Evolutionary conservation across 2,113 vertebrate species (phyloP), one percentile per base, ranked within the genome.

Genomic region (Tupaia chinensis): DNA sequence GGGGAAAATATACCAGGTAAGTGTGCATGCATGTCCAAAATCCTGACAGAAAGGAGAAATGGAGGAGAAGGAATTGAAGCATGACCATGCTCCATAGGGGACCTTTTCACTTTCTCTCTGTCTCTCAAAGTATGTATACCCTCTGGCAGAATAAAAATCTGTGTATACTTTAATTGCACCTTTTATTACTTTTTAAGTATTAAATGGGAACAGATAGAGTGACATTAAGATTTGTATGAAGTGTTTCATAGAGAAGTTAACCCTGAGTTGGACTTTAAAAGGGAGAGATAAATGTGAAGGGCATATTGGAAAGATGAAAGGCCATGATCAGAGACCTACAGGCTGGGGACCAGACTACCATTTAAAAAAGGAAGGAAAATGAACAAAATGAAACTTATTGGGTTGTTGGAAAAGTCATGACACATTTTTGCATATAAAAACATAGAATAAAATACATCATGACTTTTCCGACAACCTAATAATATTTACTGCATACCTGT

Each of bases 341-440:
- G 7, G 60, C 11, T 56, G 10, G 6, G 2, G 14, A 25, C 20
- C 3, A 81, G 92, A 87, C 29, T 4, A 65, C 63, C 32, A 56
- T 68, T 94, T 92, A 12, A 34, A 90, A 94, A 96, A 89, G 7
- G 16, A 95, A 60, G 12, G 63, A 68, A 93, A 81, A 6, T 70
- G 15, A 68, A 76, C 44, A 44, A 44, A 44, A 44, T 44, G 44
- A 44, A 44, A 44, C 44, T 44, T 44, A 44, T 44, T 44, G 5
- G 4, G 44, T 44, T 44, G 44, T 44, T 44, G 44, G 44, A 44
- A 44, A 44, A 44, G 44, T 44, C 44, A 44, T 44, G 44, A 44
- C 44, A 44, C 44, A 44, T 44, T 44, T 44, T 44, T 44, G 44
- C 44, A 44, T 44, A 44, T 44, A 44, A 44, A 44, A 44, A 44